Base-by-base conservation (phyloP, 2,113 vertebrate species). In the Lamprotornis superbus region DNA sequence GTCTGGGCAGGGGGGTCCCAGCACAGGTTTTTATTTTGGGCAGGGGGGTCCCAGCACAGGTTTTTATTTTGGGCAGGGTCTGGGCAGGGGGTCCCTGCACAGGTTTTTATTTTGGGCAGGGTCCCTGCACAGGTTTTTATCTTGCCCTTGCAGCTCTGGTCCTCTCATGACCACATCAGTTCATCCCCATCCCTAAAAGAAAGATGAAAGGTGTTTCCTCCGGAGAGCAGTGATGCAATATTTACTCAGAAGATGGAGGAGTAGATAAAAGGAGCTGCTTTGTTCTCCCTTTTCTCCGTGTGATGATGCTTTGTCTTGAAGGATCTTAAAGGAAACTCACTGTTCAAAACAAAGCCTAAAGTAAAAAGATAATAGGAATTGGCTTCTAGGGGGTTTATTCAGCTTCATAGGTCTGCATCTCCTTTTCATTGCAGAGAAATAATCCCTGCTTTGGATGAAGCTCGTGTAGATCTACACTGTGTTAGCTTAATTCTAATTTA, bases 171-270 rank as follows among this genome's bases (percentile, higher is more conserved):
- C 40, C 63, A 27, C 50, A 57, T 28, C 63, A n/a, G 35, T 84
- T 81, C 37, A 3, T 25, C 56, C 27, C 23, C 15, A 10, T 15
- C 71, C 83, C 67, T 68, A 37, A 90, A 89, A 74, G 61, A 49
- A 27, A 78, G 95, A 95, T 92, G 85, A 96, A 92, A 94, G 85
- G 22, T 15, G 25, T 40, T 81, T 92, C 79, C 76, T 15, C 4
- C 60, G 76, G 85, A 84, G 88, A 90, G 27, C 82, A 89, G 24
- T 71, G 94, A 64, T 93, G 93, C 76, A 94, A 12, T 95, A 71
- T 96, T 95, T 96, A 83, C 90, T 88, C 31, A 28, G 77, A 82
- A 73, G 64, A 44, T 15, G 75, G 78, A 87, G 84, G 64, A 20
- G 49, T 31, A 89, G 95, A 89, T 95, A 60, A 94, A 96, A 93